Conservation (phyloP, 2,888 invertebrate genomes). For the Eupelmus urozonus region DNA sequence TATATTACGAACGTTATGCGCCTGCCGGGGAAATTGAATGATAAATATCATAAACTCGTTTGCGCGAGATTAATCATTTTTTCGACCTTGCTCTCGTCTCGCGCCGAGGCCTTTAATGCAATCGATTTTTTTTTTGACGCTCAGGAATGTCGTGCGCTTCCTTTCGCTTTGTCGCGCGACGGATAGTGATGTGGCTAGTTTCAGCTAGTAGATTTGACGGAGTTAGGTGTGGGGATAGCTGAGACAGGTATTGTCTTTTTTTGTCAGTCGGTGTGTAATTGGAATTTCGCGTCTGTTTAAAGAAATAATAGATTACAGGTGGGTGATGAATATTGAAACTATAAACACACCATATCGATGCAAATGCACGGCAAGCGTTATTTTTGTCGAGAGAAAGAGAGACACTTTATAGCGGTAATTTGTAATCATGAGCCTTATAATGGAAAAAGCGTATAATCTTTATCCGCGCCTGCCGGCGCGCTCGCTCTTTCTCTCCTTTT, state of each 20-base stretch:
- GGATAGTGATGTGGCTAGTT: no score
- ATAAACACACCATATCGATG: slow-evolving; percentile 19
- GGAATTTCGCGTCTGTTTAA: no score
- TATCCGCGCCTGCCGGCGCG: neutral
- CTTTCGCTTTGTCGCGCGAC: no score
- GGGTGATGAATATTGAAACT: slow-evolving; percentile 9
- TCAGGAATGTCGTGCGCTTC: neutral
- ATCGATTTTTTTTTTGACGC: slow-evolving; percentile 31
- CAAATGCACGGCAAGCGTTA: slow-evolving; percentile 6
- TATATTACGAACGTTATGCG: slow-evolving; percentile 38
- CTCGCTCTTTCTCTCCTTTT: neutral
- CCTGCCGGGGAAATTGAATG: slow-evolving; percentile 38
- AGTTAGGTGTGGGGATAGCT: no score
- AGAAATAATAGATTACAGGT: no score
- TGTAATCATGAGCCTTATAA: slow-evolving; percentile 17
- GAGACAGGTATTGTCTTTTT: no score
- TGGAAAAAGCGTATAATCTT: slow-evolving; percentile 36
- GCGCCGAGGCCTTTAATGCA: slow-evolving; percentile 24
- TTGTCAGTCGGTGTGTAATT: no score
- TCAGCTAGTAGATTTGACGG: no score
- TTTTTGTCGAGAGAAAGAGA: neutral
- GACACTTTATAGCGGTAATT: slow-evolving; percentile 16
- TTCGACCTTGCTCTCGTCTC: neutral
- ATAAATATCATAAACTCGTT: slow-evolving; percentile 55
- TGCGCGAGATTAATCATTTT: slow-evolving; percentile 48